Conservation (phyloP, 2,888 invertebrate species). For the Cyaniris semiargus region DNA sequence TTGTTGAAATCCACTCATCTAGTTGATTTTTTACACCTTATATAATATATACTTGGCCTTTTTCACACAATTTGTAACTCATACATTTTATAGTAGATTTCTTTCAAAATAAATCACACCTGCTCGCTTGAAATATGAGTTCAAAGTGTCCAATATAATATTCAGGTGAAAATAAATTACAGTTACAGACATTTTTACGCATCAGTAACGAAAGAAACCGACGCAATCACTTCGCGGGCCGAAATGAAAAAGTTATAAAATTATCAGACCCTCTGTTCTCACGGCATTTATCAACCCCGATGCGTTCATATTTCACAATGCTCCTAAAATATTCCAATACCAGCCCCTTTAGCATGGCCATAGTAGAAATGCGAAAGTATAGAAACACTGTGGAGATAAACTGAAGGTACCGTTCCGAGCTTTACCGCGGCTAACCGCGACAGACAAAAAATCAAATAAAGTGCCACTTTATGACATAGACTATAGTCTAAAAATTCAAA, state of each 20-base stretch:
- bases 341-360: too few relatives aligned
- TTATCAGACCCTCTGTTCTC: constrained; percentile 33
- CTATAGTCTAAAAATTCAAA: too few relatives aligned
- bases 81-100: constrained; percentile 7
- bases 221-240: neutral
- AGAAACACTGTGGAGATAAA: too few relatives aligned
- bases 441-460: too few relatives aligned
- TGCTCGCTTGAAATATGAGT: neutral
- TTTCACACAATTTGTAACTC: constrained; percentile 2
- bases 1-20: too few relatives aligned
- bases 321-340: neutral
- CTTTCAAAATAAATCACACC: constrained; percentile 4
- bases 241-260: constrained; percentile 37
- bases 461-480: too few relatives aligned
- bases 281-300: constrained; percentile 32
- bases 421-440: too few relatives aligned
- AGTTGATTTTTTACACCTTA: too few relatives aligned
- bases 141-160: constrained; percentile 15
- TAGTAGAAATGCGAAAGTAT: too few relatives aligned
- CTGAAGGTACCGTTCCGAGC: too few relatives aligned
- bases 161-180: constrained; percentile 8
- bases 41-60: neutral
- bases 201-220: neutral
- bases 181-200: constrained; percentile 16
- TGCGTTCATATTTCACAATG: constrained; percentile 33